These are phyloP conservation scores for Tokudaia muenninki DNA, from an alignment of 2,797 vertebrate genomes.

Conservation along the genomic window DNA sequence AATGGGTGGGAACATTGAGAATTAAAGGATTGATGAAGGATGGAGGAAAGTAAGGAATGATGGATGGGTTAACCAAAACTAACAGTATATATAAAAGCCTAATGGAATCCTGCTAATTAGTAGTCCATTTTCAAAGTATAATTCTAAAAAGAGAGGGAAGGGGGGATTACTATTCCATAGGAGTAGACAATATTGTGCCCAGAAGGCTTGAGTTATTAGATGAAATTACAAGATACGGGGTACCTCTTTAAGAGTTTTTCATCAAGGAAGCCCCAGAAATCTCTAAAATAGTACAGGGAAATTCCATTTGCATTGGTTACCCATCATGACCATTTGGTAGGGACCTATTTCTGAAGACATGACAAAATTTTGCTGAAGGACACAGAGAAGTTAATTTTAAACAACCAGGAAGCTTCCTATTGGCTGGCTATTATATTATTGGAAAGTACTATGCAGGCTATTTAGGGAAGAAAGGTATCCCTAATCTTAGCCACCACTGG, in stretches of 20 bases:
- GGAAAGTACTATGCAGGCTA: not conserved
- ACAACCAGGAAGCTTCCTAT: not conserved
- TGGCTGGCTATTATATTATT: not conserved
- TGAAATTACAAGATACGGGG: not conserved
- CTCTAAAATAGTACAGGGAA: not conserved
- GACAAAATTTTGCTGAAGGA: not conserved
- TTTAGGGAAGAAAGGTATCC: not conserved
- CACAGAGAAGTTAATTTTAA: not conserved
- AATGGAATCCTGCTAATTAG: not conserved
- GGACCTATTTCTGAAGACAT: not conserved
- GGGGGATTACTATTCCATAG: not conserved
- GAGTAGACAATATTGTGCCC: not conserved
- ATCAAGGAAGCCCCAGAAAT: not conserved
- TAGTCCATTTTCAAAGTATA: not conserved
- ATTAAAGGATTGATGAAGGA: not conserved
- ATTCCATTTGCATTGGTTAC: not conserved
- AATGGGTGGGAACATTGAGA: not conserved
- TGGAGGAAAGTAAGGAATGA: not conserved
- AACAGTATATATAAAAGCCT: not conserved
- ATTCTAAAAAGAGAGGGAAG: not conserved
- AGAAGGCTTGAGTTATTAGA: not conserved
- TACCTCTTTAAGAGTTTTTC: not conserved
- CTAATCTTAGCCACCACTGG: not conserved
- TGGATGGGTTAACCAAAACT: not conserved
- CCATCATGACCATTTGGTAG: not conserved